Percentiles rank a stretch among this genome's conserved stretches.
phyloP scores from a whole-genome alignment of 2,797 vertebrate genomes.

The Schizothorax lantsangensis region DNA sequence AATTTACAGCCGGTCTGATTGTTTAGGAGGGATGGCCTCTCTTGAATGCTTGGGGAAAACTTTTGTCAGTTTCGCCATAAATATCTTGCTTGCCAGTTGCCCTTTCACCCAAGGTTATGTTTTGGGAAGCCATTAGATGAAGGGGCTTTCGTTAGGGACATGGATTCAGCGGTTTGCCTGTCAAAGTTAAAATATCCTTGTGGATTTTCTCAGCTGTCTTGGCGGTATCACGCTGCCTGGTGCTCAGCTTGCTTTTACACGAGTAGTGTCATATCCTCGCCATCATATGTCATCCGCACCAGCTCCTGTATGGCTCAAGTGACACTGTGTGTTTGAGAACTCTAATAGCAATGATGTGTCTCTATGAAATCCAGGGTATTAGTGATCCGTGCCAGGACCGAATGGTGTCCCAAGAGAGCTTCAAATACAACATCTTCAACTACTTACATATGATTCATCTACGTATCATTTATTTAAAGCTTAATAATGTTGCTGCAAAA shows the following conservation, averaged over 20 bases:
- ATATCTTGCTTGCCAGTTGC: not conserved
- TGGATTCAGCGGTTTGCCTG: conserved; percentile 53
- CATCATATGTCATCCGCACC: conserved; percentile 41
- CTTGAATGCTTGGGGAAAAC: conserved; percentile 77
- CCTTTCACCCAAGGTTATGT: not conserved
- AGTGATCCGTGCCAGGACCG: conserved; percentile 14
- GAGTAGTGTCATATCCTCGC: conserved; percentile 47
- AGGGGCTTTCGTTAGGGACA: conserved; percentile 34
- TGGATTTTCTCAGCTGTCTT: conserved; percentile 68
- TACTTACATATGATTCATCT: not conserved
- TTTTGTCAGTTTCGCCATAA: conserved; percentile 72
- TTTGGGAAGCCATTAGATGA: conserved; percentile 16
- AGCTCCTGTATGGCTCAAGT: conserved; percentile 40
- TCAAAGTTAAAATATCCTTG: conserved; percentile 65
- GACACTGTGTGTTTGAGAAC: conserved; percentile 41
- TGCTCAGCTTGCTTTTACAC: conserved; percentile 44
- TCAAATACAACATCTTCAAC: not conserved
- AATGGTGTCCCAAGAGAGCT: conserved; percentile 31
- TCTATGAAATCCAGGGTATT: conserved; percentile 44
- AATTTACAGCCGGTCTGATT: conserved; percentile 88
- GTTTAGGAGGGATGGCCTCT: conserved; percentile 83
- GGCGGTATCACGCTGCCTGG: conserved; percentile 45
- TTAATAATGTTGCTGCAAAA: not conserved
- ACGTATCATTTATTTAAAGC: not conserved
- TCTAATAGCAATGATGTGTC: conserved; percentile 47